These are phyloP conservation scores for Holocentrus rufus DNA, from an alignment of 2,797 vertebrate genomes.

Conservation along the genomic window DNA sequence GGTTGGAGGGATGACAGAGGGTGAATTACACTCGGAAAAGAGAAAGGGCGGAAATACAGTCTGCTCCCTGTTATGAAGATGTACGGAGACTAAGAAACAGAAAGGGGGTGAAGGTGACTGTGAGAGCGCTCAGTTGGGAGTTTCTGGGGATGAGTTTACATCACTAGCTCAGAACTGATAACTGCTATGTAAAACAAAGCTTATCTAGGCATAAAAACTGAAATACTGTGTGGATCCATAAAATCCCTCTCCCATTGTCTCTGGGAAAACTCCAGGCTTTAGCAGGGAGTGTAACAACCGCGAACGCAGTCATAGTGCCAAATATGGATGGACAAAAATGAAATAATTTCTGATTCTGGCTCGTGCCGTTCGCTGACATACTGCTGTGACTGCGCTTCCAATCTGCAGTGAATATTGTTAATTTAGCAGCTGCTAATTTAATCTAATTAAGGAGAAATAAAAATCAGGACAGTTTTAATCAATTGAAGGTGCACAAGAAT, in stretches of 20 bases:
- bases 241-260: constrained; percentile 14
- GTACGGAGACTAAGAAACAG: constrained; percentile 31
- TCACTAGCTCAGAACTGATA: constrained; percentile 48
- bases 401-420: background rate
- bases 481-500: too few species aligned
- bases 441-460: too few species aligned
- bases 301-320: constrained; percentile 34
- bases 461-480: too few species aligned
- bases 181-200: constrained; percentile 58
- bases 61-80: constrained; percentile 26
- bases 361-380: constrained; percentile 29
- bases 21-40: background rate
- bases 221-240: constrained; percentile 38
- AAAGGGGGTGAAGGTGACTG: constrained; percentile 46
- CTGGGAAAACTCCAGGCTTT: constrained; percentile 39
- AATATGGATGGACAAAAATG: constrained; percentile 25
- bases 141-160: constrained; percentile 3
- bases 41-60: constrained; percentile 16
- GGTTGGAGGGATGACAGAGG: background rate
- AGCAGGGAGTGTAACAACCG: constrained; percentile 43
- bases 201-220: constrained; percentile 50
- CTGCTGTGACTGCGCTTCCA: constrained; percentile 39
- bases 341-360: constrained; percentile 46
- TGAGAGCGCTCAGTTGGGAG: constrained; percentile 6
- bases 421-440: too few species aligned